Evolutionary conservation across 2,888 invertebrate genomes (phyloP).

Genomic region (Apotomis betuletana): DNA sequence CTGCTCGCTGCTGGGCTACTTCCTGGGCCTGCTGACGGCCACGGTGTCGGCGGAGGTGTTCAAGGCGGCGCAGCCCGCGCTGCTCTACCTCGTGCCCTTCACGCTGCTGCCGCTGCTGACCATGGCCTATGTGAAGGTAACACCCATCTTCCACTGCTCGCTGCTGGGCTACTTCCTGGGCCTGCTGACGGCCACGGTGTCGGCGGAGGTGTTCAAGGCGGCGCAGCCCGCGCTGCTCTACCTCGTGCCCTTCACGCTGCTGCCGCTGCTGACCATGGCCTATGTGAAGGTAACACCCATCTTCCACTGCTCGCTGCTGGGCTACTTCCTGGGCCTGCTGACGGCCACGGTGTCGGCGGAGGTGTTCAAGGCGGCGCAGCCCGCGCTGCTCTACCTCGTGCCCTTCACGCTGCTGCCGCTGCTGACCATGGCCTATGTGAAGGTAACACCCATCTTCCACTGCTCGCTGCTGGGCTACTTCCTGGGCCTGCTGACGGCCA

Average conservation of each 20-base stretch:
- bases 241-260: slow-evolving; percentile 69
- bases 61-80: slow-evolving; percentile 98
- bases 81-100: slow-evolving; percentile 98
- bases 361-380: slow-evolving; percentile 80
- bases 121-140: slow-evolving; percentile 98
- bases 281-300: too few species aligned
- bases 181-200: slow-evolving; percentile 97
- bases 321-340: slow-evolving; percentile 97
- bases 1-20: slow-evolving; percentile 98
- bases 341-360: slow-evolving; percentile 99
- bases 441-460: slow-evolving; percentile 86
- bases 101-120: slow-evolving; percentile 97
- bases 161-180: slow-evolving; percentile 94
- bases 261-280: too few species aligned
- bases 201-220: slow-evolving; percentile 98
- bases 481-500: slow-evolving; percentile 97
- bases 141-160: background rate
- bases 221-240: slow-evolving; percentile 98
- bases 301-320: slow-evolving; percentile 99
- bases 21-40: slow-evolving; percentile 97
- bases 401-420: too few species aligned
- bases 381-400: too few species aligned
- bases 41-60: slow-evolving; percentile 99
- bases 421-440: too few species aligned
- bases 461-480: slow-evolving; percentile 99